Percentiles rank a stretch among this genome's conserved stretches.
phyloP scores from a whole-genome alignment of 2,113 vertebrate species.

The Pachypanchax playfairii region DNA sequence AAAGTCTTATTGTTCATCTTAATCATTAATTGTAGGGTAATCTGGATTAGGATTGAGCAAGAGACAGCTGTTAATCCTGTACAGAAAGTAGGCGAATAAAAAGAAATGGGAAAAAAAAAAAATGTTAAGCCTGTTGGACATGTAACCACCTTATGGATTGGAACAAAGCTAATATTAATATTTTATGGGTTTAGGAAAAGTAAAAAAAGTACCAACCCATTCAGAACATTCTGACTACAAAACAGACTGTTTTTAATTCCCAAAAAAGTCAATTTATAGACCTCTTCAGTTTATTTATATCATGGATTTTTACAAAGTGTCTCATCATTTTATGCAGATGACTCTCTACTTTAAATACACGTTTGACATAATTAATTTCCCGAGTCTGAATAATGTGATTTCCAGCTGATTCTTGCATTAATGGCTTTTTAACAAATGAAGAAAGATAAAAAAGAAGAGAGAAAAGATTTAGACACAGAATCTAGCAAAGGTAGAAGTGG shows the following conservation, averaged over 20 bases:
- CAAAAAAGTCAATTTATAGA: not conserved
- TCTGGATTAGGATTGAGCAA: constrained; percentile 63
- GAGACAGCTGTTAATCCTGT: constrained; percentile 51
- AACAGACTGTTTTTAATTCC: not conserved
- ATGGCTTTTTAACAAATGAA: too few species aligned
- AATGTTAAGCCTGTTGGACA: not conserved
- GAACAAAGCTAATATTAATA: not conserved
- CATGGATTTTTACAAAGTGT: too few species aligned
- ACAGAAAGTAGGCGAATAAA: constrained; percentile 11
- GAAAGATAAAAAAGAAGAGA: constrained; percentile 8
- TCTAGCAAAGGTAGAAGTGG: not conserved
- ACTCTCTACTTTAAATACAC: not conserved
- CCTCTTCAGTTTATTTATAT: too few species aligned
- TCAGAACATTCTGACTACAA: not conserved
- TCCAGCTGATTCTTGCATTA: constrained; percentile 16
- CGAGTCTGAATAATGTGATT: too few species aligned
- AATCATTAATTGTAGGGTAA: constrained; percentile 69
- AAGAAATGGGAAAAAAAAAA: constrained; percentile 2
- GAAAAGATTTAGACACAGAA: constrained; percentile 36
- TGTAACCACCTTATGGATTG: not conserved
- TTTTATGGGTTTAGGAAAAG: not conserved
- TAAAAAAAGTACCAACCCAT: not conserved
- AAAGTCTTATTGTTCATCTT: constrained; percentile 48
- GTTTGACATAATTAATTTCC: not conserved
- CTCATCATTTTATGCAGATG: too few species aligned